A percentile compares a stretch with the other conserved stretches of the same genome.
phyloP scores from a whole-genome alignment of 2,888 invertebrate species.

The Mantis religiosa region DNA sequence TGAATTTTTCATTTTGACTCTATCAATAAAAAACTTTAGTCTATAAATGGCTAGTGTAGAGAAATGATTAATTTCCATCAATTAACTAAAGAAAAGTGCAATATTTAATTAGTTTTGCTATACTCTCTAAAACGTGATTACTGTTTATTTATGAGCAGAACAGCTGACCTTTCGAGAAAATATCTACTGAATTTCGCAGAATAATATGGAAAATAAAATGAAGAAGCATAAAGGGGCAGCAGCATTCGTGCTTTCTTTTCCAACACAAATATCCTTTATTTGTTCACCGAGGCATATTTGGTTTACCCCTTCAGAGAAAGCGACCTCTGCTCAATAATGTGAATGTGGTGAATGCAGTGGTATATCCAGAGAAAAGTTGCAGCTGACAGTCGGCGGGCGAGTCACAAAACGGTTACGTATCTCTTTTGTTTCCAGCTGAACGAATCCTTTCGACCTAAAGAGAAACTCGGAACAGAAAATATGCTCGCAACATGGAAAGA shows the following conservation, averaged over 20 bases:
- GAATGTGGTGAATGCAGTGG: neutral
- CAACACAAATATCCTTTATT: neutral
- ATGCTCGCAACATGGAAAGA: neutral
- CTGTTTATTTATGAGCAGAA: no score
- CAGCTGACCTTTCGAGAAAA: no score
- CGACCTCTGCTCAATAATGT: neutral
- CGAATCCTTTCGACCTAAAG: neutral
- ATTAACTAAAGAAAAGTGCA: no score
- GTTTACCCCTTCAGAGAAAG: neutral
- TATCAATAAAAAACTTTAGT: no score
- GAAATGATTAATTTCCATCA: no score
- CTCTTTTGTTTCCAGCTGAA: neutral
- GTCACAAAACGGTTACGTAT: neutral
- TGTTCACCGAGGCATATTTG: neutral
- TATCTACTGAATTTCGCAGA: no score
- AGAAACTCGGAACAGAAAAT: neutral
- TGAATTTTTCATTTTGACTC: no score
- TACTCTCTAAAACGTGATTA: no score
- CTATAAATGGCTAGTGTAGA: no score
- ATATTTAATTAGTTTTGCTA: no score
- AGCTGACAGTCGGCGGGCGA: neutral
- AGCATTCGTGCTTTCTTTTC: neutral
- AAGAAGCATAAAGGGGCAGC: neutral
- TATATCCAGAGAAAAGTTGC: neutral
- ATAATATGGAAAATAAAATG: neutral